phyloP scores from a whole-genome alignment of 2,797 vertebrate species.

The Phaenicophaeus curvirostris region DNA sequence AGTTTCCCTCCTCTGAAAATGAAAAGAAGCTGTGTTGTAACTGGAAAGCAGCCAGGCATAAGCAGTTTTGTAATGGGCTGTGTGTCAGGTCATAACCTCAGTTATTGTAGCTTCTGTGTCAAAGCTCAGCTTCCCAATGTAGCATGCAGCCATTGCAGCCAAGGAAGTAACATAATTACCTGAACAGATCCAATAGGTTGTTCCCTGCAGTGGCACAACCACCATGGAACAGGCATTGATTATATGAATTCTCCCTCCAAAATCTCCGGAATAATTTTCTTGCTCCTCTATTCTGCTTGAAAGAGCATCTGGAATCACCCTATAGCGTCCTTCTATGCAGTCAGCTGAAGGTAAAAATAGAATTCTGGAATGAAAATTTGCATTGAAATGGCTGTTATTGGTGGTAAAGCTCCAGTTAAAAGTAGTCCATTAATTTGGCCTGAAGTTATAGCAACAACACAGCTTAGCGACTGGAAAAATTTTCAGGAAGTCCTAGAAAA shows the following conservation, averaged over 20 bases:
- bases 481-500: background rate
- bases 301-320: background rate
- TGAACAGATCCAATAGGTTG: background rate
- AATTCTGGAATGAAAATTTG: background rate
- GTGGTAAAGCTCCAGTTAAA: background rate
- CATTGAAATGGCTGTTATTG: background rate
- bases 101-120: accelerated
- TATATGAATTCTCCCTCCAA: background rate
- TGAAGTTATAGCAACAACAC: background rate
- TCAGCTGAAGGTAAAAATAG: background rate
- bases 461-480: background rate
- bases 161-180: background rate
- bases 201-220: background rate
- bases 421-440: background rate
- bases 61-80: background rate
- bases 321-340: background rate
- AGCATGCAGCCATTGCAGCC: background rate
- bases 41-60: background rate
- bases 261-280: background rate
- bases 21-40: background rate
- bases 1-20: background rate
- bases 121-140: accelerated
- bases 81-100: background rate
- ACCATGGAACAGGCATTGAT: background rate
- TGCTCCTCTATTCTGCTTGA: background rate